Evolutionary conservation across 2,113 vertebrate genomes (phyloP), one percentile per base, ranked within the genome.

Genomic region (Petaurus breviceps): DNA sequence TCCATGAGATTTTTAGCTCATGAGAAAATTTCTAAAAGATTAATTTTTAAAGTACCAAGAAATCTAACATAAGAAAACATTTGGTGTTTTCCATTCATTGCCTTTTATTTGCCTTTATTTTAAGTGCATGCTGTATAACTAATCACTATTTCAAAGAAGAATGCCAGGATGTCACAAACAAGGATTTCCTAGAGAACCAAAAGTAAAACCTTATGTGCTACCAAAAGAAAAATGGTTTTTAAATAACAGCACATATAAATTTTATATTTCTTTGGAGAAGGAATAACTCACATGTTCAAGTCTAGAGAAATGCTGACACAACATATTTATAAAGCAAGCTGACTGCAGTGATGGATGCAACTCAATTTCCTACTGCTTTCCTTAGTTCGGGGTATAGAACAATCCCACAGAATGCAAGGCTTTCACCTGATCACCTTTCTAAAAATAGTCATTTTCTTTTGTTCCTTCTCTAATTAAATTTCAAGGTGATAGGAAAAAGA

Each of bases 201-300:
- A 84, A 84, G 68, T n/a, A 84, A 43, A 84, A 84, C n/a, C 68
- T 43, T 9, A 84, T 43, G n/a, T 51, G 31, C 26, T 28, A 92
- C 68, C 14, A 89, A 54, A 50, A 94, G 37, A 55, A 93, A 50
- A 0, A 0, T 49, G n/a, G 57, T 37, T 90, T 49, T 28, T 37
- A 24, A 77, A 77, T 89, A 93, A 26, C 23, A 77, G 0, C 0
- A 28, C 51, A 52, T 0, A 77, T 22, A 57, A 31, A 53, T 3
- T 90, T 7, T 90, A 50, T 57, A 49, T 51, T 49, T n/a, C 68
- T 95, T 95, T 95, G 0, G 53, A 91, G 0, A n/a, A 10, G 37
- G 49, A 0, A 16, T 1, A 77, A 28, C 2, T 57, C 0, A 0
- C 1, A 3, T 28, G 5, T 52, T 31, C 0, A 90, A 57, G 8